These are phyloP conservation scores for Mellilla xanthometata DNA, from an alignment of 2,888 invertebrate species.

Conservation along the genomic window DNA sequence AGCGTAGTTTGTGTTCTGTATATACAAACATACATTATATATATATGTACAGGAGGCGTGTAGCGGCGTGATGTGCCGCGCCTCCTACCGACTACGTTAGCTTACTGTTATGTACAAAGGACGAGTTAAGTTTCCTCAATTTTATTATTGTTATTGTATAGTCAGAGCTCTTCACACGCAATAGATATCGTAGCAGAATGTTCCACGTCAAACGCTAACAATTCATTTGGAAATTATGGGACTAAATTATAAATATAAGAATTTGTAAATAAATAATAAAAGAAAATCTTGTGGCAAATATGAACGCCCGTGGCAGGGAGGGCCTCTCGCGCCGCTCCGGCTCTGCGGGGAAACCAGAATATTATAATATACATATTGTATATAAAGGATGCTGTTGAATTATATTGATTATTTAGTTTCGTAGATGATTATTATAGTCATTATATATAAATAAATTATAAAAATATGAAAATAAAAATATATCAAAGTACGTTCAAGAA, in stretches of 20 bases:
- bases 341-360: constrained; percentile 47
- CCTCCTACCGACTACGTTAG: constrained; percentile 3
- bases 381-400: constrained; percentile 80
- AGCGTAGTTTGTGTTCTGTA: too few relatives aligned
- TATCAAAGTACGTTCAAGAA: constrained; percentile 58
- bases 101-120: constrained; percentile 10
- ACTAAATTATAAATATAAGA: constrained; percentile 77
- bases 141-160: constrained; percentile 56
- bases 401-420: constrained; percentile 78
- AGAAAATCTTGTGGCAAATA: constrained; percentile 78
- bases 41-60: too few relatives aligned
- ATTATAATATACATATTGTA: constrained; percentile 79
- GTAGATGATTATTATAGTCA: constrained; percentile 80
- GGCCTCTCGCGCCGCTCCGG: constrained; percentile 12
- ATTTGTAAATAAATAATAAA: constrained; percentile 75
- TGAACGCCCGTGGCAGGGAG: constrained; percentile 57
- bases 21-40: background rate
- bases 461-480: constrained; percentile 76
- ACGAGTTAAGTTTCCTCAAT: constrained; percentile 67
- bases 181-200: constrained; percentile 24
- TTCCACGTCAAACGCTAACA: constrained; percentile 49
- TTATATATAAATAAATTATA: constrained; percentile 76
- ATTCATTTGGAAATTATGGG: constrained; percentile 77
- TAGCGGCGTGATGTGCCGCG: too few relatives aligned
- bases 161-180: constrained; percentile 21